Percentiles rank a stretch among this genome's conserved stretches.
Evolutionary conservation across 2,888 invertebrate species (phyloP).

Genomic region (Drosophila ochracea): DNA sequence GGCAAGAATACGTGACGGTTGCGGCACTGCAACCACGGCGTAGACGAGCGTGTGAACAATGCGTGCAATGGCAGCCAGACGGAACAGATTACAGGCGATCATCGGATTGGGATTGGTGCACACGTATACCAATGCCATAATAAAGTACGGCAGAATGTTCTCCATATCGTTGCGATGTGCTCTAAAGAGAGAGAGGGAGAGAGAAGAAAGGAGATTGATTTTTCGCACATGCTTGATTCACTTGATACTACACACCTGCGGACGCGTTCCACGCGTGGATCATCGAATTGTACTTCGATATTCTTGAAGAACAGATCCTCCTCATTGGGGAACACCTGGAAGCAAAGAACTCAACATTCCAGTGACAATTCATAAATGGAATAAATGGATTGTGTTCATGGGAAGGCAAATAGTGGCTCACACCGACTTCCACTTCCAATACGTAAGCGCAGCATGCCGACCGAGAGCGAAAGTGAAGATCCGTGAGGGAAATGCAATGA

Average conservation of each 20-base stretch:
- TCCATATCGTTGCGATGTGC: constrained; percentile 90
- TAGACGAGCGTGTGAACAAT: constrained; percentile 88
- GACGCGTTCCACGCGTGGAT: constrained; percentile 86
- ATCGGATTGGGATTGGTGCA: constrained; percentile 86
- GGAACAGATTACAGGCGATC: constrained; percentile 87
- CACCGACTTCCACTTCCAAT: constrained; percentile 12
- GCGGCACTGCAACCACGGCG: constrained; percentile 87
- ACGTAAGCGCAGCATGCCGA: not conserved
- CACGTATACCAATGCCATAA: constrained; percentile 87
- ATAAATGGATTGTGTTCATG: constrained; percentile 2
- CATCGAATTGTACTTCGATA: constrained; percentile 83
- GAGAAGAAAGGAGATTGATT: not conserved
- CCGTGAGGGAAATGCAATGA: not conserved
- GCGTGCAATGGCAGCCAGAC: constrained; percentile 86
- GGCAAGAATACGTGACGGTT: constrained; percentile 86
- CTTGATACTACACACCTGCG: constrained; percentile 81
- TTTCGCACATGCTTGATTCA: not conserved
- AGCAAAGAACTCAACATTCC: not conserved
- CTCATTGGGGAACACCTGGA: constrained; percentile 86
- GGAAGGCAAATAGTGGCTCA: not conserved
- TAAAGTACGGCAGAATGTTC: constrained; percentile 88
- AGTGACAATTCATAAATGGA: constrained; percentile 4
- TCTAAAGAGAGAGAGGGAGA: constrained; percentile 82
- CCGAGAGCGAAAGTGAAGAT: constrained; percentile 6
- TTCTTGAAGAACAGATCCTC: constrained; percentile 86